Evolutionary conservation across 2,797 vertebrate species (phyloP).

Genomic region (Caiman crocodilus): DNA sequence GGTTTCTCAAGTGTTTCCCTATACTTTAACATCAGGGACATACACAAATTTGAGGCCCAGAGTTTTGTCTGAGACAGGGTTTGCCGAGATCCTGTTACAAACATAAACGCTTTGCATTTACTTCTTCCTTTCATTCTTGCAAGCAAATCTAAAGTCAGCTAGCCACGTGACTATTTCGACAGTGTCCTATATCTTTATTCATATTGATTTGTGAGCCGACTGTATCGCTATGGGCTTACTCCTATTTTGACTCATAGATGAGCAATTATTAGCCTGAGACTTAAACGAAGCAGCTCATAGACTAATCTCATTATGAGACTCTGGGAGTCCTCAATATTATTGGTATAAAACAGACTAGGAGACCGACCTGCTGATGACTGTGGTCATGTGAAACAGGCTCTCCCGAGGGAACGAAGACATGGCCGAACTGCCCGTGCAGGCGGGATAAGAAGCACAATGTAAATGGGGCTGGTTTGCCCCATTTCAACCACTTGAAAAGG

Average conservation of each 20-base stretch:
- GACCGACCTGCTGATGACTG: neutral
- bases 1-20: fast-evolving
- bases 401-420: fast-evolving
- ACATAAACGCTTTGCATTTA: conserved; percentile 25
- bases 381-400: too few species aligned
- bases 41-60: fast-evolving
- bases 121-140: conserved; percentile 22
- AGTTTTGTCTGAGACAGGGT: neutral
- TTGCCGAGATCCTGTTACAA: conserved; percentile 36
- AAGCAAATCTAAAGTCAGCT: neutral
- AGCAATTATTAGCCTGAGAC: fast-evolving
- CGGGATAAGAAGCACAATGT: fast-evolving
- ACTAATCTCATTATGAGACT: fast-evolving
- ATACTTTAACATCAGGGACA: fast-evolving
- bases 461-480: fast-evolving
- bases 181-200: neutral
- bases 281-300: fast-evolving
- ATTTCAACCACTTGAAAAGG: fast-evolving
- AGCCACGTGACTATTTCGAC: neutral
- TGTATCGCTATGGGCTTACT: neutral
- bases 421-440: fast-evolving
- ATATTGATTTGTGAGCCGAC: neutral
- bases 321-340: neutral
- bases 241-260: neutral
- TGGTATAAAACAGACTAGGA: neutral